Percentiles rank a stretch among this genome's conserved stretches.
These are phyloP conservation scores for Columba janthina DNA, from an alignment of 2,113 vertebrate genomes.

Conservation along the genomic window DNA sequence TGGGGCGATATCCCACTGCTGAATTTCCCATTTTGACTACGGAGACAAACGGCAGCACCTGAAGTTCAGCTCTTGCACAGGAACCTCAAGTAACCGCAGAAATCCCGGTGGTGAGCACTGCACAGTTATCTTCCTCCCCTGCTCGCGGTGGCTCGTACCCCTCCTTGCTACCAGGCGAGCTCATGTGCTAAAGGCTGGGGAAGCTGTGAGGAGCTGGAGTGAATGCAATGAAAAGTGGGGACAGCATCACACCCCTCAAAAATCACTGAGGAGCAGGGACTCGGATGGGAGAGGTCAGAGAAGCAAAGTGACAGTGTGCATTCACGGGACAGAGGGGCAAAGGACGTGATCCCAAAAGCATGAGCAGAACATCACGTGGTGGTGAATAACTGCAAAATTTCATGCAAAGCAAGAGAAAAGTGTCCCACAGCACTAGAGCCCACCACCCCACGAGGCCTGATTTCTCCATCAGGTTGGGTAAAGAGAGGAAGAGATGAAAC, in stretches of 20 bases:
- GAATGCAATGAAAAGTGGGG: neutral
- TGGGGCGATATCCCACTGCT: rapidly evolving
- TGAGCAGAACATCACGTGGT: neutral
- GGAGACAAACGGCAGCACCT: neutral
- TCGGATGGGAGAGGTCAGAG: rapidly evolving
- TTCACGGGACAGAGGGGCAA: rapidly evolving
- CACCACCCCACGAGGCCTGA: rapidly evolving
- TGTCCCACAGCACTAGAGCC: neutral
- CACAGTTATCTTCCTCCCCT: rapidly evolving
- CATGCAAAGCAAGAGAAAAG: neutral
- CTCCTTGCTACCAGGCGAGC: too few species aligned
- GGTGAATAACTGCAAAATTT: neutral
- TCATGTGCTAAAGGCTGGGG: neutral
- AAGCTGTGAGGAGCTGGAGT: neutral
- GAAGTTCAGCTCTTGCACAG: neutral
- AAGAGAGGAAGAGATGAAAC: neutral
- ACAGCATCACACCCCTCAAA: neutral
- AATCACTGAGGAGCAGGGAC: neutral
- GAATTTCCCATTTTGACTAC: neutral
- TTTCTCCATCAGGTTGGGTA: neutral
- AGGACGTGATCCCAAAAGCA: neutral
- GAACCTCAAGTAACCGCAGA: neutral
- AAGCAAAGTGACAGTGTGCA: neutral
- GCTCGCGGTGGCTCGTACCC: too few species aligned
- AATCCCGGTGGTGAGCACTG: neutral